Conservation (phyloP, 2,888 invertebrate species). For the Ceraclea dissimilis region DNA sequence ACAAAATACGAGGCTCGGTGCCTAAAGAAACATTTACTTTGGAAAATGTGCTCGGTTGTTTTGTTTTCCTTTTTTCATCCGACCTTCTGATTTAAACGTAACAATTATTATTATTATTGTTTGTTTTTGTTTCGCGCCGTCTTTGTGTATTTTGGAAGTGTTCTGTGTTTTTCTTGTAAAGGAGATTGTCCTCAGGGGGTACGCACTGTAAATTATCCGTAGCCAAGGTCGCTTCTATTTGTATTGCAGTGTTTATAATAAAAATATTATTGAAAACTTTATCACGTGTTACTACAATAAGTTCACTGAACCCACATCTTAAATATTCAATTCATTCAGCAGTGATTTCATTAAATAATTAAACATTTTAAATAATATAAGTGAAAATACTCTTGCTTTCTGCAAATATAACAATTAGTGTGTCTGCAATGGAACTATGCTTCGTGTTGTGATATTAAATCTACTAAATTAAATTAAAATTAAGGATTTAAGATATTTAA, state of each 20-base stretch:
- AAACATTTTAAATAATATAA: too few relatives aligned
- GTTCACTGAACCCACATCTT: neutral
- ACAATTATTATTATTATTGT: conserved; percentile 6
- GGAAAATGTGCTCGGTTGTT: conserved; percentile 21
- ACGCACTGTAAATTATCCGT: conserved; percentile 12
- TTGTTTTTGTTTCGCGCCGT: conserved; percentile 28
- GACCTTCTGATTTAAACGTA: conserved; percentile 22
- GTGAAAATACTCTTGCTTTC: too few relatives aligned
- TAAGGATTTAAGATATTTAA: neutral
- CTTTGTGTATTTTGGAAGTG: conserved; percentile 21
- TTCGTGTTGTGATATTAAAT: too few relatives aligned
- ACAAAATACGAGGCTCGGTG: conserved; percentile 30
- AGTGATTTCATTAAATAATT: too few relatives aligned
- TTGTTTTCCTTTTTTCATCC: conserved; percentile 24
- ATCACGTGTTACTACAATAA: neutral
- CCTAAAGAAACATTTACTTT: conserved; percentile 27
- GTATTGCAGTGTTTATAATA: conserved; percentile 2
- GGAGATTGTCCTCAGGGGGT: conserved; percentile 30
- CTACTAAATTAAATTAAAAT: neutral
- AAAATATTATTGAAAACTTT: conserved; percentile 1
- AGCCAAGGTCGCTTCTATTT: conserved; percentile 8
- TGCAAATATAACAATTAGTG: too few relatives aligned
- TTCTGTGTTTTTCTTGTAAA: conserved; percentile 28
- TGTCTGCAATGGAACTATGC: too few relatives aligned
- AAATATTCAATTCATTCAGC: too few relatives aligned